Base-by-base conservation (phyloP, 2,797 vertebrate genomes). In the Malacoctenus gilli region DNA sequence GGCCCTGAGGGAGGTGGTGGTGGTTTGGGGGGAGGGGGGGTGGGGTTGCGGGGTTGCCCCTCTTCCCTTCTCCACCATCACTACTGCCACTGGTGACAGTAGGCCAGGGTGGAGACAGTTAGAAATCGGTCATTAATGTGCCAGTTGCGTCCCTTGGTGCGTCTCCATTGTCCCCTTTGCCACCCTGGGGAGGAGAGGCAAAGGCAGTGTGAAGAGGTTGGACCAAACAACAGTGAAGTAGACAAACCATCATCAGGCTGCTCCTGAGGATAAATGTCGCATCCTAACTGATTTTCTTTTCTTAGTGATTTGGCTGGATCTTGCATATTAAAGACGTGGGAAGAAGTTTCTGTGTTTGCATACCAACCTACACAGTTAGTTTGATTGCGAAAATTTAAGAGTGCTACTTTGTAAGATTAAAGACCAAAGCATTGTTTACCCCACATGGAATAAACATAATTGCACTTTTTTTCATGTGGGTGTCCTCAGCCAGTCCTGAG, bases 401-500 rank as follows among this genome's bases (percentile, higher is more conserved):
- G 56, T 48, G 25, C 23, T 1, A 7, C 32, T 19, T 12, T 5
- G 42, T 50, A 69, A 53, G 31, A 77, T 59, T 4, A 60, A 54
- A 4, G 28, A n/a, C 18, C 2, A 5, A 18, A 44, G 57, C 10
- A 14, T 59, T 60, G 51, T 68, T 61, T 21, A 40, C 47, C 36
- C 31, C 19, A 38, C 58, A 36, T 53, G 28, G 48, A 72, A 61
- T 47, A 43, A 46, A 23, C 5, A 4, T 63, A 68, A 82, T 73
- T 44, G 12, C 21, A 4, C 54, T 72, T 43, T 57, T 43, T 56
- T 59, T 47, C 51, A 53, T 77, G 68, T 76, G 54, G 75, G 14
- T 72, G 74, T 78, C 70, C 53, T 70, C 68, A 89, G 83, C 77
- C 79, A 75, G 59, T 74, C 42, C 59, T 72, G 63, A 73, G 77